These are phyloP conservation scores for Plodia interpunctella DNA, from an alignment of 1,140 invertebrate species.

Conservation along the genomic window DNA sequence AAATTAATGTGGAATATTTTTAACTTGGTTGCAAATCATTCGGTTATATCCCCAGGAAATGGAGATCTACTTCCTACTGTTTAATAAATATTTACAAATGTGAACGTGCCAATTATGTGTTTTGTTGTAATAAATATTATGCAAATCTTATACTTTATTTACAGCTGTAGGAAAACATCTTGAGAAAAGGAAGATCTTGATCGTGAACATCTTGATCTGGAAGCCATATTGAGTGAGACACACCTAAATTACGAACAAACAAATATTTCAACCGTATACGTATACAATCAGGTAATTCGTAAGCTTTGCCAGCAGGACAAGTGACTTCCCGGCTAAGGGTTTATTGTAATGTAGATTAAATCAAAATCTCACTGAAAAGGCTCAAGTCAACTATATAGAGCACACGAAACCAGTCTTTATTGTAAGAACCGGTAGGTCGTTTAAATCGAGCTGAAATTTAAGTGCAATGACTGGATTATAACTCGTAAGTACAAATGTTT, in stretches of 20 bases:
- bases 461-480: background rate
- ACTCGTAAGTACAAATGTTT: background rate
- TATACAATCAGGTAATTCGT: background rate
- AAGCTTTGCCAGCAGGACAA: background rate
- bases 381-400: background rate
- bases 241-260: background rate
- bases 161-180: no score
- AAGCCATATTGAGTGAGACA: background rate
- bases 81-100: no score
- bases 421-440: background rate
- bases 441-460: background rate
- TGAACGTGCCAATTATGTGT: no score
- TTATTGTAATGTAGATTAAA: background rate
- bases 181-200: no score
- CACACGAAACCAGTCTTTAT: background rate
- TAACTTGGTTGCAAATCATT: no score
- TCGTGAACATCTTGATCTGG: no score
- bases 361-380: background rate
- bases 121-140: no score
- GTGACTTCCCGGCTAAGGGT: background rate
- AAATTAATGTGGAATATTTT: background rate
- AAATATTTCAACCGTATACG: background rate
- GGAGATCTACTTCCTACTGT: no score
- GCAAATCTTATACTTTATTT: no score
- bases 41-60: no score